Evolutionary conservation across 2,888 invertebrate genomes (phyloP), one percentile per base, ranked within the genome.

Genomic region (Drosophila vallismaia): DNA sequence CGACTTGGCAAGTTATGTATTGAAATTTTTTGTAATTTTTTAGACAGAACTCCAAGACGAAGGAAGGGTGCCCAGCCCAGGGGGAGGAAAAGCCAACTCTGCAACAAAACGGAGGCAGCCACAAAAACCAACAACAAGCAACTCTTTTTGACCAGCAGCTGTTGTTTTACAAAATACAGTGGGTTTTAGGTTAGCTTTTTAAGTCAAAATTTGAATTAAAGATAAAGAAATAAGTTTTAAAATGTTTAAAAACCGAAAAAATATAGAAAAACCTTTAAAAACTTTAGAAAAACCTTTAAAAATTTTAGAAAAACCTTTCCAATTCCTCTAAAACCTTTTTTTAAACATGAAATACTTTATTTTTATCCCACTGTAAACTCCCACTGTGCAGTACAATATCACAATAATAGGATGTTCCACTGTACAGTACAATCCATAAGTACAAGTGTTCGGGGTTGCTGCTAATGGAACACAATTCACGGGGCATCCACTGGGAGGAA

Each of bases 391-490:
- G 19, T 19, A 19, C 19, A 19, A 19, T 19, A 19, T 2, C 19
- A 19, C 19, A 19, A 19, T 19, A 19, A 19, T 19, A 19, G 19
- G 19, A 12, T 4, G 26, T 9, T 8, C 14, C 69, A 70, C 72
- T 62, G 70, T 71, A 12, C 63, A 49, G 53, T 19, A 66, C 36
- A 56, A 33, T 28, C 49, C 42, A 42, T 44, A 52, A 49, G 44
- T 45, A 66, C 73, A 75, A 75, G 70, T 73, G 76, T 73, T 73
- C 71, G 86, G 87, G 81, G 81, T 85, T 84, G 85, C 60, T 80
- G 86, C 87, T 81, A 81, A 81, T 81, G 81, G 82, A 81, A 86
- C 77, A 82, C 74, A 82, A 85, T 81, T 85, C 82, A 71, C 76
- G 64, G 85, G 78, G 77, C 40, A 42, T 42, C 19, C 55, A 57